Base-by-base conservation (phyloP, 2,113 vertebrate species). In the Corydoras maculifer region DNA sequence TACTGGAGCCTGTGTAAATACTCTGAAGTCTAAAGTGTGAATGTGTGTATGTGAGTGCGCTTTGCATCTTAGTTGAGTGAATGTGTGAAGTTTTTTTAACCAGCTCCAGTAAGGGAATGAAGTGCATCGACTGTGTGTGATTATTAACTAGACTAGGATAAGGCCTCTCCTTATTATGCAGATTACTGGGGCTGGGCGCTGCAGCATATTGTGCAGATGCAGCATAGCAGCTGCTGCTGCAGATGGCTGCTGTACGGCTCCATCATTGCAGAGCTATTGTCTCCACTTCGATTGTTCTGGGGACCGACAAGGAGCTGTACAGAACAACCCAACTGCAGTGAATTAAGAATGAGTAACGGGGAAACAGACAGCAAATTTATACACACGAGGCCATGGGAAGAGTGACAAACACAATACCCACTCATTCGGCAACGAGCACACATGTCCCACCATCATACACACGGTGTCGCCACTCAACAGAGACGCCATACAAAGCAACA, bases 201-300 rank as follows among this genome's bases (percentile, higher is more conserved):
- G 91, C 90, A 95, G 92, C 96, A 99, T 98, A 96, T 97, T 97
- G 95, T 97, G 93, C 96, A 99, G 95, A 97, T 98, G 97, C 91
- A 89, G 88, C 89, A 90, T 92, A 94, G 94, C 97, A 99, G 95
- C 94, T 98, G 97, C 94, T 96, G 91, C 90, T 98, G 92, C 97
- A 99, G 97, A 99, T 99, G 97, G 97, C 88, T 93, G 94, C 88
- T 98, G 93, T 93, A 93, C 94, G 92, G 90, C 94, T 96, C 94
- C 93, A 97, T 99, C 96, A 99, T 94, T 92, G 94, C 92, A 93
- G 92, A 94, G 96, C 96, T 93, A 98, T 99, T 99, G 96, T 99
- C 94, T 98, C 91, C 88, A 93, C 90, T 92, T 90, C 86, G 91
- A 91, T 96, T 90, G 90, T 88, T 87, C 86, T 87, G 92, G 92